Base-by-base conservation (phyloP, 2,113 vertebrate species). In the Chaetorhynchus papuensis region DNA sequence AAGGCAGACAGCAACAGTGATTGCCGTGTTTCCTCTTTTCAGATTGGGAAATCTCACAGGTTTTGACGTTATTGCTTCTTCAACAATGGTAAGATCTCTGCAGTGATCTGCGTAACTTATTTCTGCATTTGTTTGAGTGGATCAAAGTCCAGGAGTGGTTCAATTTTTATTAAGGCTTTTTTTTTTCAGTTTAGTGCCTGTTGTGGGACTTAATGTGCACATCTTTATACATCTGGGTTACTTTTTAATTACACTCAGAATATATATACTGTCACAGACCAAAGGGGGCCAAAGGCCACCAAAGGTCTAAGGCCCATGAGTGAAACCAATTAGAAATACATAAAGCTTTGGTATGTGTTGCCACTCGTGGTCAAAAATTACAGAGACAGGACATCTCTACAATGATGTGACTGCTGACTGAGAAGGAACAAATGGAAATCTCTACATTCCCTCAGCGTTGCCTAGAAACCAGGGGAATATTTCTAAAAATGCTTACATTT, bases 381-480 rank as follows among this genome's bases (percentile, higher is more conserved):
- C 76, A 78, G 39, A 63, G 17, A 10, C 72, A 64, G 49, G 64
- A 57, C 37, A 56, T 60, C 59, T 72, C 93, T 81, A 45, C 80
- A 53, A 70, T 47, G 70, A 33, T 71, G 59, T 83, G 63, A 83
- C 53, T 75, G 75, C 56, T 84, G 86, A 97, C 24, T 50, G 91
- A 83, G 92, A 83, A 28, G 31, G 69, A 94, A 91, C 50, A 28
- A 96, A 85, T 28, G 72, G 65, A 92, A 95, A 95, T 80, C 14
- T n/a, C 66, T 91, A 72, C 61, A 69, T 89, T 94, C 91, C 72
- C 64, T 90, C 88, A 96, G 68, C 3, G 96, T 98, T 98, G 97
- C 97, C 90, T 98, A 96, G 98, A 96, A 98, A 98, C 97, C 74
- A 87, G 24, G 21, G 45, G 76, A 95, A 94, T 23, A 75, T 87